A percentile compares a stretch with the other conserved stretches of the same genome.
Evolutionary conservation across 2,888 invertebrate genomes (phyloP).

Genomic region (Lucinisca nassula): DNA sequence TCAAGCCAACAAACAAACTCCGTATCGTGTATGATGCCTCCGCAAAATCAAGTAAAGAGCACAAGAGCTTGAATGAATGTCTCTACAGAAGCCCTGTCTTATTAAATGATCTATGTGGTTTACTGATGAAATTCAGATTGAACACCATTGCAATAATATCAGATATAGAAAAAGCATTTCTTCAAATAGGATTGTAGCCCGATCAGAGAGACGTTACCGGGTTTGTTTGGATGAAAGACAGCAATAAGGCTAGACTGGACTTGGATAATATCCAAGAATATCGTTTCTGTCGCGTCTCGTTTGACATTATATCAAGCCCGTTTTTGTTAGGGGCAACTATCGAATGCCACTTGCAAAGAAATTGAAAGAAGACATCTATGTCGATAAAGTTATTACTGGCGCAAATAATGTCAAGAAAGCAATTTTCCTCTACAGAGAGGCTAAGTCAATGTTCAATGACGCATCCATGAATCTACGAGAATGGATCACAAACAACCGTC

Average conservation of each 20-base stretch:
- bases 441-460: neutral
- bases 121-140: conserved; percentile 16
- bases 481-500: conserved; percentile 12
- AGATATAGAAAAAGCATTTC: too few species aligned
- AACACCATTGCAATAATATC: neutral
- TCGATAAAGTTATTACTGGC: too few species aligned
- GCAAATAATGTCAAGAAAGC: neutral
- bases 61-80: too few species aligned
- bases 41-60: neutral
- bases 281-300: neutral
- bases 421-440: neutral
- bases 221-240: conserved; percentile 25
- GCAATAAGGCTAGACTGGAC: neutral
- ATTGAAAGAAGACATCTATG: neutral
- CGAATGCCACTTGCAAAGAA: neutral
- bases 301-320: neutral
- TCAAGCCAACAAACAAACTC: neutral
- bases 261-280: neutral
- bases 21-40: conserved; percentile 14
- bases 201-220: conserved; percentile 14
- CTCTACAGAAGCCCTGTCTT: conserved; percentile 16
- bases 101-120: neutral
- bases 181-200: conserved; percentile 16
- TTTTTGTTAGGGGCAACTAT: too few species aligned
- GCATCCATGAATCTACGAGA: conserved; percentile 9